Conservation (phyloP, 2,797 vertebrate genomes). For the Parauchenoglanis punctatus region DNA sequence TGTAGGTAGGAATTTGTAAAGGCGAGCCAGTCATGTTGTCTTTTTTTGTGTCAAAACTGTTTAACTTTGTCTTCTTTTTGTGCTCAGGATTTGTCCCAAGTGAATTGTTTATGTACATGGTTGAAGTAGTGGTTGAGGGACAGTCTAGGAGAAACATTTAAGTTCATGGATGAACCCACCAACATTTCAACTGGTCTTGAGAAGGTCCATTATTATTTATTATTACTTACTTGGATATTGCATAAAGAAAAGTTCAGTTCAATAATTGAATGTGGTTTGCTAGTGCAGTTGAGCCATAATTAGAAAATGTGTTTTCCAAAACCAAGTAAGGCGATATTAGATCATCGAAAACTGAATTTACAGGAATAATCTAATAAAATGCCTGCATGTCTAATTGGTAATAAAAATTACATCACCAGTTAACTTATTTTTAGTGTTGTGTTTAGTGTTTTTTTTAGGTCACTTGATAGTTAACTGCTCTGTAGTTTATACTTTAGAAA, state of each 20-base stretch:
- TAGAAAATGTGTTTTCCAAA: neutral
- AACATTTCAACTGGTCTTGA: neutral
- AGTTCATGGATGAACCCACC: slow-evolving; percentile 53
- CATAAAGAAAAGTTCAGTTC: neutral
- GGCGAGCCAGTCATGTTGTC: slow-evolving; percentile 37
- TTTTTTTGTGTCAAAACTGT: slow-evolving; percentile 45
- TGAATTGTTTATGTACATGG: slow-evolving; percentile 37
- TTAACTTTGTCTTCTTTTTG: slow-evolving; percentile 44
- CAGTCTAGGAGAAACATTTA: slow-evolving; percentile 23
- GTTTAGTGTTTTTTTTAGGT: neutral
- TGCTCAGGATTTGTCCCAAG: slow-evolving; percentile 43
- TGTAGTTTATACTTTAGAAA: neutral
- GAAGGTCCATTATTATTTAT: neutral
- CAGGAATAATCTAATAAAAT: too few relatives aligned
- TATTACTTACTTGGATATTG: too few relatives aligned
- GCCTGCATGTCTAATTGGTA: neutral
- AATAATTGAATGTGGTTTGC: neutral
- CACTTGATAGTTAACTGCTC: neutral
- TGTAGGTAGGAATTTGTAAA: slow-evolving; percentile 41
- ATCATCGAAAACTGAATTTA: neutral
- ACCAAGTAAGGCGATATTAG: neutral
- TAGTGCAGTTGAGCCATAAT: neutral
- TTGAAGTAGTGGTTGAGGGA: slow-evolving; percentile 30
- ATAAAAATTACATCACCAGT: neutral
- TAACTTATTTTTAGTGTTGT: neutral